These are phyloP conservation scores for Adelphocoris suturalis DNA, from an alignment of 2,888 invertebrate genomes.

Conservation along the genomic window DNA sequence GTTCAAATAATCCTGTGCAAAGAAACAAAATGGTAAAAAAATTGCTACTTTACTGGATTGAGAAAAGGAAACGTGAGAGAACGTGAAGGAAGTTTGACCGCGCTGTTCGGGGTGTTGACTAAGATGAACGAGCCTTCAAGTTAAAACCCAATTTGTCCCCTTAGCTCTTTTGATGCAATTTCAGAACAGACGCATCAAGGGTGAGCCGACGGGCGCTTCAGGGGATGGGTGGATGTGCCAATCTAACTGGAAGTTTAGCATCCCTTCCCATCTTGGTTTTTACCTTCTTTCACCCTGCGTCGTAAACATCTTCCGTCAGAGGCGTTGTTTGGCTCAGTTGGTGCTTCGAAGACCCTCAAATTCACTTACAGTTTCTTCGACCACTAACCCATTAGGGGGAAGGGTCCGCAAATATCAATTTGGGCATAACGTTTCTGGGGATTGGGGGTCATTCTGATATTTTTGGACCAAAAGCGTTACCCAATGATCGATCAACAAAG, in stretches of 20 bases:
- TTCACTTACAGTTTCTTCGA: neutral
- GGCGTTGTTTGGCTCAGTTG: neutral
- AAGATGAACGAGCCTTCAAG: constrained; percentile 69
- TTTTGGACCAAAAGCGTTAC: too few species aligned
- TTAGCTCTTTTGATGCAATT: constrained; percentile 67
- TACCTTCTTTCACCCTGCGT: too few species aligned
- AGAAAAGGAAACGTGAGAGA: neutral
- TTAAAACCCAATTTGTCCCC: constrained; percentile 66
- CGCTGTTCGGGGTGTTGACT: constrained; percentile 53
- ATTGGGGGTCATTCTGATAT: too few species aligned
- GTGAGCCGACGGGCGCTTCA: neutral
- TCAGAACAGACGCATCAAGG: constrained; percentile 46
- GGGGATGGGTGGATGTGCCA: constrained; percentile 17
- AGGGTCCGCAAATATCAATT: neutral
- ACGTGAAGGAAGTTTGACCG: constrained; percentile 41
- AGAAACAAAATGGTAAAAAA: too few species aligned
- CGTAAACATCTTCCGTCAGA: neutral
- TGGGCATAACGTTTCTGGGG: neutral
- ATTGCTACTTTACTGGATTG: too few species aligned
- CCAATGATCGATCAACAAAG: too few species aligned
- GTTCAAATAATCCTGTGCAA: too few species aligned
- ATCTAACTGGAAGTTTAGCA: constrained; percentile 59
- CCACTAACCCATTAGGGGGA: neutral
- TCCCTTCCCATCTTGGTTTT: constrained; percentile 19
- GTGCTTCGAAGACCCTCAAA: neutral